Conservation (phyloP, 2,888 invertebrate genomes). For the Automeris io region DNA sequence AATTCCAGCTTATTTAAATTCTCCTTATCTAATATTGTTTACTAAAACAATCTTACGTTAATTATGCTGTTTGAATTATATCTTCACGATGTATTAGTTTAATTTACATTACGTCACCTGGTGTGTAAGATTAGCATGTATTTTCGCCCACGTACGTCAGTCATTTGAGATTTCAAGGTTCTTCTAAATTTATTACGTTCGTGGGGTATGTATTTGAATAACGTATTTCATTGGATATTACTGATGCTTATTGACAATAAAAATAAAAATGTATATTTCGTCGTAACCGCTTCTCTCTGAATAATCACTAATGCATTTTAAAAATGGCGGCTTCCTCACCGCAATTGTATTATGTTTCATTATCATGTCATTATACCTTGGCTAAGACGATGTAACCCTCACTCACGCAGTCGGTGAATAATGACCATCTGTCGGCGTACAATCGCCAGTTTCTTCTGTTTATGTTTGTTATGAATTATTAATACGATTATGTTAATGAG, state of each 20-base stretch:
- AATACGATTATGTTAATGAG: slow-evolving; percentile 67
- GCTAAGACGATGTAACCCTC: slow-evolving; percentile 31
- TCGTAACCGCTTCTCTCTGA: slow-evolving; percentile 33
- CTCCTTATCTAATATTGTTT: slow-evolving; percentile 44
- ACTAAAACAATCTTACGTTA: slow-evolving; percentile 32
- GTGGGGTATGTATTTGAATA: not conserved
- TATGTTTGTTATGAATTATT: slow-evolving; percentile 62
- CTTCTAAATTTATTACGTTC: slow-evolving; percentile 10
- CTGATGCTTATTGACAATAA: not conserved
- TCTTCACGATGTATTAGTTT: slow-evolving; percentile 14
- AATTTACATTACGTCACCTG: slow-evolving; percentile 23
- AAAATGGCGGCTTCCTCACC: slow-evolving; percentile 28
- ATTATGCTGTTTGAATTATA: slow-evolving; percentile 17
- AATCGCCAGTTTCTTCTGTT: slow-evolving; percentile 38
- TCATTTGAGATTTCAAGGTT: slow-evolving; percentile 20
- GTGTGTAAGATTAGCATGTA: slow-evolving; percentile 24
- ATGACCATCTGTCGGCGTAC: slow-evolving; percentile 33
- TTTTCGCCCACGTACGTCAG: slow-evolving; percentile 17
- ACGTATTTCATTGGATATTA: not conserved
- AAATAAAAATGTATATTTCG: slow-evolving; percentile 17
- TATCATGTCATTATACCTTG: slow-evolving; percentile 37
- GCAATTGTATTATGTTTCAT: slow-evolving; percentile 32
- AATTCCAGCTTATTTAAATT: slow-evolving; percentile 41
- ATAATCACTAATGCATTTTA: slow-evolving; percentile 32
- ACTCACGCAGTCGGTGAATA: slow-evolving; percentile 32